phyloP scores from a whole-genome alignment of 2,113 vertebrate genomes.

The Oostethus manadensis region DNA sequence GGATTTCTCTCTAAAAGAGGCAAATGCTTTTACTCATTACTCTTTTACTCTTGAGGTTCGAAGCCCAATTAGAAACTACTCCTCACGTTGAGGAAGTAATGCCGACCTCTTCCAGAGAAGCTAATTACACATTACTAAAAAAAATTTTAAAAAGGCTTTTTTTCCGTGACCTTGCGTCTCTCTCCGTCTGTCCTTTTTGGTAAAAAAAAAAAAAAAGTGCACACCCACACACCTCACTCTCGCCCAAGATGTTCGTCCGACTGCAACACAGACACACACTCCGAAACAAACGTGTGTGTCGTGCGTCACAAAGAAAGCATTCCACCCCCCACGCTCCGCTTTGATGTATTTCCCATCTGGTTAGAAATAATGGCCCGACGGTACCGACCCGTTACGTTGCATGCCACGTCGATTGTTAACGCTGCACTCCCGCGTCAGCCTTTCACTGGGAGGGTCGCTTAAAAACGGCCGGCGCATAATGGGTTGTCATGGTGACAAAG shows the following conservation, averaged over 20 bases:
- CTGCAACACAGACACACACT: constrained; percentile 5
- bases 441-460: constrained; percentile 6
- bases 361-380: constrained; percentile 40
- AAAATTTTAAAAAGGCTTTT: neutral
- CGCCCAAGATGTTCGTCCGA: constrained; percentile 43
- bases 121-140: constrained; percentile 10
- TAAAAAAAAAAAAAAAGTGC: constrained; percentile 62
- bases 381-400: constrained; percentile 24
- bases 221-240: constrained; percentile 15
- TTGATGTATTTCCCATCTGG: constrained; percentile 20
- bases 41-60: too few relatives aligned
- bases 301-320: constrained; percentile 23
- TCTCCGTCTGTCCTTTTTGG: constrained; percentile 37
- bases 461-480: constrained; percentile 20
- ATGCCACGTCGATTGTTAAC: constrained; percentile 14
- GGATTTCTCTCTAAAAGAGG: too few relatives aligned
- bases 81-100: neutral
- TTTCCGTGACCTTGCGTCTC: constrained; percentile 1
- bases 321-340: constrained; percentile 2
- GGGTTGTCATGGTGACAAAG: constrained; percentile 12
- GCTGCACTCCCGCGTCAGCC: constrained; percentile 7
- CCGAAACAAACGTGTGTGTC: neutral
- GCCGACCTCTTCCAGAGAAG: constrained; percentile 26
- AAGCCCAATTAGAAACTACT: neutral
- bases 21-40: neutral